Percentiles rank a stretch among this genome's conserved stretches.
Evolutionary conservation across 2,888 invertebrate genomes (phyloP).

Genomic region (Microdon myrmicae): DNA sequence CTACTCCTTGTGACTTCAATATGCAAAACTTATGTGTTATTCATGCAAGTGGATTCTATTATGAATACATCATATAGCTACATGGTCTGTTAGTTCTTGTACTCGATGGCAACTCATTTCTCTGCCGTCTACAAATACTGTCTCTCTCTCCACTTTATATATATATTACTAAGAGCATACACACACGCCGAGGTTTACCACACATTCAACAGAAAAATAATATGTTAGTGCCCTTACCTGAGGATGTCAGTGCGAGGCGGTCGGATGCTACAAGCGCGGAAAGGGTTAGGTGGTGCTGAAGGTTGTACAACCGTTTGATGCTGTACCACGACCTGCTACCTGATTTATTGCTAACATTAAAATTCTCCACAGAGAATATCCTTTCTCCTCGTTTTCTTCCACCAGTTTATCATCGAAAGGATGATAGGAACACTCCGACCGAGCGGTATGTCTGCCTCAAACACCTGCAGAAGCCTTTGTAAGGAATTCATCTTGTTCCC

Average conservation of each 20-base stretch:
- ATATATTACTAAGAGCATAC: conserved; percentile 11
- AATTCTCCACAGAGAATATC: conserved; percentile 43
- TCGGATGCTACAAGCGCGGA: too few species aligned
- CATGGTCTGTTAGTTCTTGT: too few species aligned
- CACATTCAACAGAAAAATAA: not conserved
- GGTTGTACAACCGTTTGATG: conserved; percentile 44
- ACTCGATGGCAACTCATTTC: too few species aligned
- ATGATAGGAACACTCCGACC: conserved; percentile 11
- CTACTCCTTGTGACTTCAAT: conserved; percentile 6
- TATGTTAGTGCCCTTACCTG: not conserved
- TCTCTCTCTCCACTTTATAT: conserved; percentile 29
- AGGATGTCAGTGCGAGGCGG: too few species aligned
- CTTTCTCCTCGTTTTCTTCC: conserved; percentile 31
- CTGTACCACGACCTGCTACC: conserved; percentile 41
- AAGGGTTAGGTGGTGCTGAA: too few species aligned
- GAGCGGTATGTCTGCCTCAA: not conserved
- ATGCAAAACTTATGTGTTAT: conserved; percentile 29
- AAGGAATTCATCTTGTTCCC: conserved; percentile 14
- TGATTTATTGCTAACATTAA: conserved; percentile 51
- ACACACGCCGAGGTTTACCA: conserved; percentile 11
- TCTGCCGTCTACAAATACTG: conserved; percentile 26
- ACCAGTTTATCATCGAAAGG: conserved; percentile 44
- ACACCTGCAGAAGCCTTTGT: not conserved
- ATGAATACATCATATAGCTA: conserved; percentile 30
- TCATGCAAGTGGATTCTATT: conserved; percentile 31